Conservation (phyloP, 1,140 invertebrate genomes). For the Cheumatopsyche charites region DNA sequence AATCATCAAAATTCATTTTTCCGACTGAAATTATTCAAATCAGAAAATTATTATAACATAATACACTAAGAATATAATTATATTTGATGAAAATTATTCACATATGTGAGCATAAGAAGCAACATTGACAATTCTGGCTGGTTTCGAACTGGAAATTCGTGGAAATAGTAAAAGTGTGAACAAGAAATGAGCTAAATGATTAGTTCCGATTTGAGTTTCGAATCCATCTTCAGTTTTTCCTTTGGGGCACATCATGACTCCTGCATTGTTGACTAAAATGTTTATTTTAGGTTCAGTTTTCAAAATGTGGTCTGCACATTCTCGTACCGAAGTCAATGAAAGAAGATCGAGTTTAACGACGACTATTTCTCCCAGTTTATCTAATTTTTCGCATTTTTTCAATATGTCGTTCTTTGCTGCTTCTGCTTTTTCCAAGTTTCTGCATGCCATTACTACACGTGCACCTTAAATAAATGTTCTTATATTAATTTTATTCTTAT, state of each 20-base stretch:
- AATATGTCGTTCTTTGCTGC: constrained; percentile 60
- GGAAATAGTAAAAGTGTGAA: constrained; percentile 80
- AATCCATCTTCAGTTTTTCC: constrained; percentile 77
- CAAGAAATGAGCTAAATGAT: constrained; percentile 85
- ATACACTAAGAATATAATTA: too few species aligned
- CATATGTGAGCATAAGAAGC: constrained; percentile 61
- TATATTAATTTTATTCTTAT: too few species aligned
- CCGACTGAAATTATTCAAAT: constrained; percentile 55
- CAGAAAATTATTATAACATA: too few species aligned
- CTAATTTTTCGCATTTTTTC: constrained; percentile 54
- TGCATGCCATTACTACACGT: constrained; percentile 80
- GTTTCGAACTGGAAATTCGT: constrained; percentile 66
- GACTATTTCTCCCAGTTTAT: constrained; percentile 63
- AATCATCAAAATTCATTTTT: constrained; percentile 71
- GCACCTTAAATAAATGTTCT: constrained; percentile 63
- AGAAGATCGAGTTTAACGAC: constrained; percentile 72
- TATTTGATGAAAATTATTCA: constrained; percentile 50
- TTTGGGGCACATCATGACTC: constrained; percentile 74
- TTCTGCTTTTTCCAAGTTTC: constrained; percentile 63
- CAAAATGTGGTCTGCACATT: constrained; percentile 70
- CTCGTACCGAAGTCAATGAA: constrained; percentile 73
- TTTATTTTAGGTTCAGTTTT: constrained; percentile 68
- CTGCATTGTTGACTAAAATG: constrained; percentile 83
- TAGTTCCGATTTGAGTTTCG: constrained; percentile 82
- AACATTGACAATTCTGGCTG: constrained; percentile 65